A percentile compares a stretch with the other conserved stretches of the same genome.
Evolutionary conservation across 2,113 vertebrate genomes (phyloP).

Genomic region (Thunnus thynnus): DNA sequence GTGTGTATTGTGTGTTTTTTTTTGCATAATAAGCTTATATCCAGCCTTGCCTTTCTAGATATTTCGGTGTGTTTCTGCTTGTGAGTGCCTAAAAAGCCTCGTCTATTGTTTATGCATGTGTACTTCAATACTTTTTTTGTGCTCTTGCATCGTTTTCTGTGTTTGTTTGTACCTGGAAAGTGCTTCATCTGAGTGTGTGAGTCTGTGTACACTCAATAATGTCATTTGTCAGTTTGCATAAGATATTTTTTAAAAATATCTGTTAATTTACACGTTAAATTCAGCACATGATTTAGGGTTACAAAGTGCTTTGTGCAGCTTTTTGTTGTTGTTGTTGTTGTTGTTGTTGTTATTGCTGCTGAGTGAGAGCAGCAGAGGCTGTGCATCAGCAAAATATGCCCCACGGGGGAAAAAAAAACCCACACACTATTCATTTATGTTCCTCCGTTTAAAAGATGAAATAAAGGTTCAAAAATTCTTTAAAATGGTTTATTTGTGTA

Average conservation of each 20-base stretch:
- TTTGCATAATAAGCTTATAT: slow-evolving; percentile 29
- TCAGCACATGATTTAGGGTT: neutral
- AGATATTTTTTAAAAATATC: neutral
- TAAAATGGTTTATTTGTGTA: neutral
- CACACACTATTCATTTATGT: neutral
- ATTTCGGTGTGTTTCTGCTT: slow-evolving; percentile 11
- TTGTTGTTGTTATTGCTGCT: neutral
- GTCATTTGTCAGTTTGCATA: slow-evolving; percentile 12
- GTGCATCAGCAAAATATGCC: slow-evolving; percentile 36
- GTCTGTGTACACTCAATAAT: neutral
- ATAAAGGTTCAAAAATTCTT: neutral
- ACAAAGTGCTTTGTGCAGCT: neutral
- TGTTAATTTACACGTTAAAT: neutral
- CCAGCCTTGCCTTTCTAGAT: slow-evolving; percentile 31
- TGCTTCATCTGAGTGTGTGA: neutral
- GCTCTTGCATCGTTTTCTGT: neutral
- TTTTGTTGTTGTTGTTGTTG: neutral
- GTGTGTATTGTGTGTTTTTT: slow-evolving; percentile 18
- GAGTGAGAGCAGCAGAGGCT: neutral
- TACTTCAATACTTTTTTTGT: neutral
- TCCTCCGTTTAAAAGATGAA: slow-evolving; percentile 2
- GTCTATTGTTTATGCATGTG: slow-evolving; percentile 17
- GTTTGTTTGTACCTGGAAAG: neutral
- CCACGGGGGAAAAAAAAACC: neutral
- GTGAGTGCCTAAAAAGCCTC: slow-evolving; percentile 7